Evolutionary conservation across 2,113 vertebrate genomes (phyloP).

Genomic region (Ophiodon elongatus): DNA sequence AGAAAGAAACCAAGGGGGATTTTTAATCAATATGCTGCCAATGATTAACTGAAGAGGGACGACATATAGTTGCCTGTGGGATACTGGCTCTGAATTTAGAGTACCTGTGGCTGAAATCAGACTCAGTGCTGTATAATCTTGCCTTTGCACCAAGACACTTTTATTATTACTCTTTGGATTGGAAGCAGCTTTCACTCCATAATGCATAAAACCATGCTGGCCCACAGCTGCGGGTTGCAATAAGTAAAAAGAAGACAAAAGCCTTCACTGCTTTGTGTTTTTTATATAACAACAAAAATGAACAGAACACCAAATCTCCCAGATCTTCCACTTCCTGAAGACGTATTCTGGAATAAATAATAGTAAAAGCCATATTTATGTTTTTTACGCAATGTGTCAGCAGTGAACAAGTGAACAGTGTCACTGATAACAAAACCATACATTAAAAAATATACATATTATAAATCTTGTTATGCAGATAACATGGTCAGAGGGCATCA

Average conservation of each 20-base stretch:
- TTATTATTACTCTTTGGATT: conserved; percentile 23
- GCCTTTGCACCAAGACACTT: conserved; percentile 13
- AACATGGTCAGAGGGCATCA: background rate
- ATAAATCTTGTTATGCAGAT: background rate
- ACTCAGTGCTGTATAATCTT: conserved; percentile 37
- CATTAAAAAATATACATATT: background rate
- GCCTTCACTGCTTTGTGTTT: background rate
- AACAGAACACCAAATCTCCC: background rate
- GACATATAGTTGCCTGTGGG: conserved; percentile 18
- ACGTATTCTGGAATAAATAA: background rate
- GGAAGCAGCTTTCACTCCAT: conserved; percentile 26
- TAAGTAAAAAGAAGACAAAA: background rate
- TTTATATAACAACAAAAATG: background rate
- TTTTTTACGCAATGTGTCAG: background rate
- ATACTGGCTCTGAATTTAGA: conserved; percentile 16
- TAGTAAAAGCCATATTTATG: background rate
- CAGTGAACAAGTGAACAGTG: background rate
- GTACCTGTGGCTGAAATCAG: conserved; percentile 7
- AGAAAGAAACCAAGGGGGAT: conserved; percentile 11
- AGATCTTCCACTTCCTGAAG: background rate
- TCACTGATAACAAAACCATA: background rate
- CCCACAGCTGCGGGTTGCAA: background rate
- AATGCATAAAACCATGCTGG: conserved; percentile 28
- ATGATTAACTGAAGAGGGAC: conserved; percentile 50
- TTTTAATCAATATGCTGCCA: conserved; percentile 42